Conservation (phyloP, 2,113 vertebrate genomes). For the Silurus asotus region DNA sequence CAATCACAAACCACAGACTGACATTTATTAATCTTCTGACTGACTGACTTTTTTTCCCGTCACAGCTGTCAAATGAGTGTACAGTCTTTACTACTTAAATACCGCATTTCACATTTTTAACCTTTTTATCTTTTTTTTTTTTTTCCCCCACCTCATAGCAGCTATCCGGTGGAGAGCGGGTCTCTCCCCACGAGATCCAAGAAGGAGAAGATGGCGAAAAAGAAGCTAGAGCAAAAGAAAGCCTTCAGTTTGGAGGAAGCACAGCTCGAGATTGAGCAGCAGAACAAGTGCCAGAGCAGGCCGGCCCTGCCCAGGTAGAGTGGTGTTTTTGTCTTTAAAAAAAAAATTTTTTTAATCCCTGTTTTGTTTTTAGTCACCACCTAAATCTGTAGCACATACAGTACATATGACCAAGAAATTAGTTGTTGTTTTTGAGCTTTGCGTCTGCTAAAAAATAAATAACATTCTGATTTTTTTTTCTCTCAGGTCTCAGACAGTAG, state of each 20-base stretch:
- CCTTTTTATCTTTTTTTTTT: too few relatives aligned
- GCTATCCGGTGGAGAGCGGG: conserved; percentile 69
- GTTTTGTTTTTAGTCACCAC: neutral
- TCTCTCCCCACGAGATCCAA: conserved; percentile 65
- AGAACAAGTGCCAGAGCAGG: conserved; percentile 56
- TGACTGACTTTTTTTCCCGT: neutral
- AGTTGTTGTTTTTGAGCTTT: neutral
- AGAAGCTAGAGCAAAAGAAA: conserved; percentile 65
- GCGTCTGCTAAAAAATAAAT: neutral
- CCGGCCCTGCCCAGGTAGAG: conserved; percentile 56
- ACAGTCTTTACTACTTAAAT: neutral
- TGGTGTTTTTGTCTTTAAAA: neutral
- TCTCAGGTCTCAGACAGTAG: conserved; percentile 70
- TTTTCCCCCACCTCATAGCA: conserved; percentile 49
- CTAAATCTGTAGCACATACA: neutral
- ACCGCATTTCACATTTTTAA: neutral
- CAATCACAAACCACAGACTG: too few relatives aligned
- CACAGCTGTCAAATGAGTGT: neutral
- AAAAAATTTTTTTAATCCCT: neutral
- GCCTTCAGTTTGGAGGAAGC: conserved; percentile 78
- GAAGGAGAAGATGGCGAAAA: conserved; percentile 62
- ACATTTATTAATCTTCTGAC: neutral
- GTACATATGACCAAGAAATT: neutral
- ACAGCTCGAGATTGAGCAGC: conserved; percentile 61
- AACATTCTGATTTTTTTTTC: neutral